Conservation (phyloP, 2,888 invertebrate genomes). For the Malthinus flaveolus region DNA sequence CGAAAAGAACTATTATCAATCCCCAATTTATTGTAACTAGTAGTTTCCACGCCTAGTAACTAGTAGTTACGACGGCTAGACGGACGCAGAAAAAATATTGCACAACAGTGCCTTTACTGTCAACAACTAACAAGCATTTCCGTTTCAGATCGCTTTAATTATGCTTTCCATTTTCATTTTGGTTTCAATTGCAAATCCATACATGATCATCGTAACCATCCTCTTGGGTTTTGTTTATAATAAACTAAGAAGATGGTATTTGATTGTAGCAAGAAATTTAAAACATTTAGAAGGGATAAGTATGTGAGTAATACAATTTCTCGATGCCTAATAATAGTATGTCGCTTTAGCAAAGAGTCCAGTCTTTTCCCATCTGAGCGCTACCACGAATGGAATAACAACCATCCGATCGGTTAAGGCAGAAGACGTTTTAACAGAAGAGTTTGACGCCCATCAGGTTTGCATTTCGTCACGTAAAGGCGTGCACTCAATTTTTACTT, state of each 20-base stretch:
- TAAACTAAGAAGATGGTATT: not conserved
- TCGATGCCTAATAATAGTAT: not conserved
- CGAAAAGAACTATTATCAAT: no score
- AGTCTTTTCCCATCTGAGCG: slow-evolving; percentile 83
- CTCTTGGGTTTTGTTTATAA: not conserved
- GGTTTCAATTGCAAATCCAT: slow-evolving; percentile 1
- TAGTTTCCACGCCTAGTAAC: no score
- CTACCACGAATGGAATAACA: slow-evolving; percentile 78
- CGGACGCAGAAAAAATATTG: no score
- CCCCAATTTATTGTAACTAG: no score
- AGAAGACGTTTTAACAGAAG: slow-evolving; percentile 65
- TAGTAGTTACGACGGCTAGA: no score
- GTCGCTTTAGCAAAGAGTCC: slow-evolving; percentile 72
- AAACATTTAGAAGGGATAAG: slow-evolving; percentile 11
- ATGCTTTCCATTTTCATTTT: slow-evolving; percentile 1
- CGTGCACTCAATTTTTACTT: not conserved
- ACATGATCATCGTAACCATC: slow-evolving; percentile 1
- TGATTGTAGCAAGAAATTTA: not conserved
- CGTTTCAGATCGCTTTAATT: not conserved
- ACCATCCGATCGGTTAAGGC: slow-evolving; percentile 79
- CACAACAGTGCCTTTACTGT: no score
- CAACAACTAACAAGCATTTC: no score
- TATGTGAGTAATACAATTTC: not conserved
- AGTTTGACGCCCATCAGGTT: slow-evolving; percentile 69
- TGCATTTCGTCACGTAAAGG: not conserved